A percentile compares a stretch with the other conserved stretches of the same genome.
Evolutionary conservation across 2,888 invertebrate species (phyloP).

Genomic region (Macrophya annulata): DNA sequence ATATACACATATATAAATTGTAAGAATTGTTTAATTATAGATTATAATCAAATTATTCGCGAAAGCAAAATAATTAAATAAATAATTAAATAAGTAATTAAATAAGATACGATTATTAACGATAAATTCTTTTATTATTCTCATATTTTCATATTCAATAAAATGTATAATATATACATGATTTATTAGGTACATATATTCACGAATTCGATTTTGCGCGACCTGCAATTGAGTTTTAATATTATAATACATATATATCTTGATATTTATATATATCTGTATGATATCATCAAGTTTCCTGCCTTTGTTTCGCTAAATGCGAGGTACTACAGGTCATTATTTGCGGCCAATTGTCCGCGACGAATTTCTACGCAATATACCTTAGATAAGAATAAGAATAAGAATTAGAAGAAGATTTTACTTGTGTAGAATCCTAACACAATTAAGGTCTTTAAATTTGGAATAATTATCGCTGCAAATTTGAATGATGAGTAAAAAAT

Average conservation of each 20-base stretch:
- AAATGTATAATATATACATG: too few relatives aligned
- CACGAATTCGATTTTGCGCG: background rate
- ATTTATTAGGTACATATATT: background rate
- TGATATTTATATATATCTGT: background rate
- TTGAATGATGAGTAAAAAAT: too few relatives aligned
- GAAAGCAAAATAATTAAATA: background rate
- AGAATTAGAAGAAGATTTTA: background rate
- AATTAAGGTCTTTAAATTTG: background rate
- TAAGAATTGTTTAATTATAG: too few relatives aligned
- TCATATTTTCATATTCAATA: too few relatives aligned
- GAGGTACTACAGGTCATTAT: background rate
- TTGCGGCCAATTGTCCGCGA: conserved; percentile 35
- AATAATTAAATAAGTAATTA: background rate
- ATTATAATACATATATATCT: background rate
- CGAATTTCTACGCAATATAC: background rate
- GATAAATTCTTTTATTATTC: background rate
- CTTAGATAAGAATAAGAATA: background rate
- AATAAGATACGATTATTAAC: background rate
- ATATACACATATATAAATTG: too few relatives aligned
- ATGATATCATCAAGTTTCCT: conserved; percentile 2
- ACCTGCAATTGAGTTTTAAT: background rate
- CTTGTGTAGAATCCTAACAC: too few relatives aligned
- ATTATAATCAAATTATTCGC: background rate
- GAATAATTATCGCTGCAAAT: background rate
- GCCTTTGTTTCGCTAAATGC: conserved; percentile 19